Conservation (phyloP, 2,113 vertebrate genomes). For the Thalassoma bifasciatum region DNA sequence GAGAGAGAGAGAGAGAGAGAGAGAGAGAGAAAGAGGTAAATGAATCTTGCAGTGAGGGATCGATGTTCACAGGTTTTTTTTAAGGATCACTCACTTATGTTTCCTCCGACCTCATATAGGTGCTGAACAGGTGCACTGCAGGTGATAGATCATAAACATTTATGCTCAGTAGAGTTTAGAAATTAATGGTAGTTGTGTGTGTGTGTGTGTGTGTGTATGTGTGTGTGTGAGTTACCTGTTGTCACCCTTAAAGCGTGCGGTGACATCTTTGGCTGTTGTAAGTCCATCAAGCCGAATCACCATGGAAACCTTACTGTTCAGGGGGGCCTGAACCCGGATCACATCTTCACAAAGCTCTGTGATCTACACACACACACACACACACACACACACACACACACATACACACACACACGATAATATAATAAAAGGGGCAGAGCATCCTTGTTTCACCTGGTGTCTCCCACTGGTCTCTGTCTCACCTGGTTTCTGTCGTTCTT, state of each 20-base stretch:
- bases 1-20: too few species aligned
- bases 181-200: not conserved
- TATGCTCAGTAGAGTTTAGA: too few species aligned
- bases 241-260: slow-evolving; percentile 89
- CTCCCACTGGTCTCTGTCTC: too few species aligned
- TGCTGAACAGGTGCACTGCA: slow-evolving; percentile 37
- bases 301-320: slow-evolving; percentile 95
- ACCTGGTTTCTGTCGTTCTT: slow-evolving; percentile 81
- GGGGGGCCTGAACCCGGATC: slow-evolving; percentile 94
- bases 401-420: too few species aligned
- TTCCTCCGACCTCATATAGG: slow-evolving; percentile 73
- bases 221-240: slow-evolving; percentile 91
- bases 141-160: too few species aligned
- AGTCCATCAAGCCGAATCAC: slow-evolving; percentile 92
- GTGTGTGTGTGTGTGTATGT: too few species aligned
- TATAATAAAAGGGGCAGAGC: too few species aligned
- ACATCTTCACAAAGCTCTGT: slow-evolving; percentile 91
- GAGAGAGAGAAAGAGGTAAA: too few species aligned
- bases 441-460: not conserved
- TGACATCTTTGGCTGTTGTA: slow-evolving; percentile 91
- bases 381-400: too few species aligned
- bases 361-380: slow-evolving; percentile 79
- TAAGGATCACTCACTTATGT: slow-evolving; percentile 67
- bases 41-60: too few species aligned
- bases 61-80: too few species aligned